These are phyloP conservation scores for Apodemus agrarius DNA, from an alignment of 2,797 vertebrate genomes.

Conservation along the genomic window DNA sequence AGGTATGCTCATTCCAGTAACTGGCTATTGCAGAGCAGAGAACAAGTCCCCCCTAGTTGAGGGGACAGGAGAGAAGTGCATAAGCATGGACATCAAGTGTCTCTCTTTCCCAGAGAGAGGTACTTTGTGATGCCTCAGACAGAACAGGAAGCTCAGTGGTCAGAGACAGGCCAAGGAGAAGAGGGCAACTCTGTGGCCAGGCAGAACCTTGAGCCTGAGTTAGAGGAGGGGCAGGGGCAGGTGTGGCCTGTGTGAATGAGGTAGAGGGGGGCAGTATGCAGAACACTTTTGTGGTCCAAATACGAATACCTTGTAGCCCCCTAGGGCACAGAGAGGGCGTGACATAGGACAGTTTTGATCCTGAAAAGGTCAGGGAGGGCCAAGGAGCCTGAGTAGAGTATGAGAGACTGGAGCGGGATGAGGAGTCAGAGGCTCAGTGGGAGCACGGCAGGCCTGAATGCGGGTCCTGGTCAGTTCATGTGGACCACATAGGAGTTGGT, in stretches of 20 bases:
- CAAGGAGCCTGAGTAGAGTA: no score
- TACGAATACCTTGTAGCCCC: not conserved
- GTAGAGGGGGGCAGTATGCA: not conserved
- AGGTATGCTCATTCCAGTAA: no score
- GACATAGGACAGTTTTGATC: not conserved
- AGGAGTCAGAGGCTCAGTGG: not conserved
- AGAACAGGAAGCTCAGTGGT: no score
- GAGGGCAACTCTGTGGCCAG: no score
- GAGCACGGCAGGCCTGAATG: not conserved
- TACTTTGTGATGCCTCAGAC: not conserved
- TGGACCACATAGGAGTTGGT: not conserved
- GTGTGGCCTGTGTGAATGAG: not conserved
- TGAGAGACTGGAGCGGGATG: not conserved
- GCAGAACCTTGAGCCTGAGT: not conserved
- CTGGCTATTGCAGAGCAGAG: not conserved
- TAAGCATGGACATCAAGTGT: no score
- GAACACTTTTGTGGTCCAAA: not conserved
- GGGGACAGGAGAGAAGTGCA: not conserved
- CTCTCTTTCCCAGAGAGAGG: not conserved
- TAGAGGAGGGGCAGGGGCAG: not conserved
- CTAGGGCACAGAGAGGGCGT: no score
- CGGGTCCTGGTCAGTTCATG: not conserved
- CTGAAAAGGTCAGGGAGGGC: not conserved
- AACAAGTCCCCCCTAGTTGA: not conserved
- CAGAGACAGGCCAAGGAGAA: not conserved